phyloP scores from a whole-genome alignment of 1,140 invertebrate genomes.

The Hyphantria cunea region DNA sequence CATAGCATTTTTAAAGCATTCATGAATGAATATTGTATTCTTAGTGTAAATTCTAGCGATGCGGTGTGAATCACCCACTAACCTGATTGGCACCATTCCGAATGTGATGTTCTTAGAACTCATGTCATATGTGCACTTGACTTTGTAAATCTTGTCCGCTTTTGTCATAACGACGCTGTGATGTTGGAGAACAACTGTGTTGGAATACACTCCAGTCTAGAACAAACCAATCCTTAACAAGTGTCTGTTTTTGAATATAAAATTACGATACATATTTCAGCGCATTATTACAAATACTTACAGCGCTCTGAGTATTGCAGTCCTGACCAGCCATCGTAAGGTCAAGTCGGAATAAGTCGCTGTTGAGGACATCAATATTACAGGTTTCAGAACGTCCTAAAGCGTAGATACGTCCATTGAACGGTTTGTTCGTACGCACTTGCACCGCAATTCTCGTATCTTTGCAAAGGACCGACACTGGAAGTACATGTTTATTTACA shows the following conservation, averaged over 20 bases:
- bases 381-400: constrained; percentile 96
- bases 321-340: constrained; percentile 96
- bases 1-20: constrained; percentile 32
- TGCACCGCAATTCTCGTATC: constrained; percentile 96
- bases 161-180: constrained; percentile 98
- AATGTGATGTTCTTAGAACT: constrained; percentile 98
- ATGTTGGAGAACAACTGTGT: constrained; percentile 96
- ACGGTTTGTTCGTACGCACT: constrained; percentile 95
- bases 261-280: too few relatives aligned
- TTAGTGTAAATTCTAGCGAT: constrained; percentile 24
- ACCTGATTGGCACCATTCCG: constrained; percentile 98
- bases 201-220: constrained; percentile 96
- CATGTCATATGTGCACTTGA: constrained; percentile 98
- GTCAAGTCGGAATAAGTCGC: constrained; percentile 94
- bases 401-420: constrained; percentile 97
- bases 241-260: too few relatives aligned
- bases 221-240: constrained; percentile 48
- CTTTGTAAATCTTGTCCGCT: constrained; percentile 98
- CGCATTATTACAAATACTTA: constrained; percentile 78
- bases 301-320: constrained; percentile 95
- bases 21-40: constrained; percentile 28
- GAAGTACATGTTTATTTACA: constrained; percentile 38
- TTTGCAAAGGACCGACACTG: constrained; percentile 96
- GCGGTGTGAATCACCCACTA: constrained; percentile 41
- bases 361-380: constrained; percentile 96